Conservation (phyloP, 1,140 invertebrate genomes). For the Melanaphis sacchari region DNA sequence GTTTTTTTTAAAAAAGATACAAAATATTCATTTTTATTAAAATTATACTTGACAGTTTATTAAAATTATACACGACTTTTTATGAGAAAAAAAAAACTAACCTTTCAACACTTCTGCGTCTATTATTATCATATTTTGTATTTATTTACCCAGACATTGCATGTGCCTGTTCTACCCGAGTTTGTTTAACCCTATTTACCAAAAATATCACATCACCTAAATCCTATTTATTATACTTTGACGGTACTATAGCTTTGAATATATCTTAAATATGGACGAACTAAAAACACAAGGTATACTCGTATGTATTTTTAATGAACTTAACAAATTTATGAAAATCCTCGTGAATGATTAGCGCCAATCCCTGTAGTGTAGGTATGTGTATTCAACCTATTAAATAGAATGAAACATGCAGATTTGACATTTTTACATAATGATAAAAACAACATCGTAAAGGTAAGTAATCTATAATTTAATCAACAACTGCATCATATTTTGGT, state of each 20-base stretch:
- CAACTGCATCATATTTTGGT: neutral
- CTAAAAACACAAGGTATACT: neutral
- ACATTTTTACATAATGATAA: neutral
- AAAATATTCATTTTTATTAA: slow-evolving; percentile 15
- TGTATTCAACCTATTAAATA: neutral
- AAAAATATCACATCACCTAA: slow-evolving; percentile 11
- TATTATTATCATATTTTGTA: neutral
- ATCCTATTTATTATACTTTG: slow-evolving; percentile 20
- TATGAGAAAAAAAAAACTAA: neutral
- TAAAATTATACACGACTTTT: neutral
- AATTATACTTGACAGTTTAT: slow-evolving; percentile 24
- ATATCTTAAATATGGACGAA: neutral
- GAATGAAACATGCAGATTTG: neutral
- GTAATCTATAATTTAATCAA: neutral
- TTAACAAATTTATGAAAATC: neutral
- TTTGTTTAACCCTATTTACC: slow-evolving; percentile 2
- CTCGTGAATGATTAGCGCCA: neutral
- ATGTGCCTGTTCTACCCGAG: slow-evolving; percentile 39
- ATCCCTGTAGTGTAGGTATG: neutral
- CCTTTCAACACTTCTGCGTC: neutral
- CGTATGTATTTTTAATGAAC: neutral
- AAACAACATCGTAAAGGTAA: neutral
- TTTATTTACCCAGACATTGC: slow-evolving; percentile 36
- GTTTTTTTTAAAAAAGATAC: neutral
- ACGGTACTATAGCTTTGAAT: neutral